Evolutionary conservation across 2,797 vertebrate species (phyloP).

Genomic region (Dallia pectoralis): DNA sequence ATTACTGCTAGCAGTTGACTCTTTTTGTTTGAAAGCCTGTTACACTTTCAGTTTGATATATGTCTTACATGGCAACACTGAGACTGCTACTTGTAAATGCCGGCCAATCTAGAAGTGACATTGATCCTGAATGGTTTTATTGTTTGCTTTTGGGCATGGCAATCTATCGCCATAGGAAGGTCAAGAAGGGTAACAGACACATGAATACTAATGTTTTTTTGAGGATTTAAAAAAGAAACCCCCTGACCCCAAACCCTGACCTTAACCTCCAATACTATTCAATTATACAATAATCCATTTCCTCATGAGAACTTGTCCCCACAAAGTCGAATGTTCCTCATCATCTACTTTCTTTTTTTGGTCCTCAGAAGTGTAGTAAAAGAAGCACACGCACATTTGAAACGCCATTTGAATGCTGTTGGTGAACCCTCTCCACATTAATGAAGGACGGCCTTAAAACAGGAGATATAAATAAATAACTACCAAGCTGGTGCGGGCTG

Average conservation of each 20-base stretch:
- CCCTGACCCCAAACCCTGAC: too few species aligned
- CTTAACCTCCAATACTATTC: too few species aligned
- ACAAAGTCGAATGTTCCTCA: too few species aligned
- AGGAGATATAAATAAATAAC: slow-evolving; percentile 39
- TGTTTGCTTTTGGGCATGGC: background rate
- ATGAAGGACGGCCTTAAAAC: slow-evolving; percentile 24
- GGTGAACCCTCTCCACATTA: slow-evolving; percentile 17
- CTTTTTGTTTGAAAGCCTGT: background rate
- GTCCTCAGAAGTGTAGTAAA: background rate
- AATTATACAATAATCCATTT: too few species aligned
- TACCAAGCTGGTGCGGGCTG: background rate
- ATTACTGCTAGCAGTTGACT: too few species aligned
- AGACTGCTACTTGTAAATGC: background rate
- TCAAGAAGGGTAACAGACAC: background rate
- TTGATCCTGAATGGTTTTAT: slow-evolving; percentile 3
- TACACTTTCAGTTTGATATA: slow-evolving; percentile 3
- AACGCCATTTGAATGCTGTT: slow-evolving; percentile 39
- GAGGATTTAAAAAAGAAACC: too few species aligned
- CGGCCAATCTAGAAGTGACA: slow-evolving; percentile 2
- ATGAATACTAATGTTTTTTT: too few species aligned
- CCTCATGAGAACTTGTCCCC: too few species aligned
- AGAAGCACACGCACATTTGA: background rate
- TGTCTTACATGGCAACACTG: slow-evolving; percentile 13
- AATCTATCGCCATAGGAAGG: background rate
- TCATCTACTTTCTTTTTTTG: too few species aligned